Evolutionary conservation across 2,113 vertebrate genomes (phyloP).

Genomic region (Prionailurus viverrinus): DNA sequence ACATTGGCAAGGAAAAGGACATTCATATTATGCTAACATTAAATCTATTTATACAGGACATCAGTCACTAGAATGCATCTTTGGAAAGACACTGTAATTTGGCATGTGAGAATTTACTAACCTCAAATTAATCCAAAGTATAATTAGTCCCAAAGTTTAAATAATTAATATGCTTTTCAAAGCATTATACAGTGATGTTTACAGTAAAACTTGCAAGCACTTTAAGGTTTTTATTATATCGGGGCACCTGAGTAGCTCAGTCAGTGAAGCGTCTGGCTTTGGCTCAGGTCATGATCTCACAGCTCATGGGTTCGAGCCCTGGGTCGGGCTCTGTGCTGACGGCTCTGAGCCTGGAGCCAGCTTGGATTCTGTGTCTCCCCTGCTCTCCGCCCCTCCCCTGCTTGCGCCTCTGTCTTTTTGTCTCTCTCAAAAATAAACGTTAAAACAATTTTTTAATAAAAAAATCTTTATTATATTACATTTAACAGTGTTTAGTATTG

Average conservation of each 20-base stretch:
- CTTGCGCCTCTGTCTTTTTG: too few relatives aligned
- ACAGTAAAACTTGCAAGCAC: background rate
- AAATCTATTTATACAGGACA: background rate
- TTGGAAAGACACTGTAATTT: conserved; percentile 3
- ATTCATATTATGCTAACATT: background rate
- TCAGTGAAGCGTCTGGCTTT: too few relatives aligned
- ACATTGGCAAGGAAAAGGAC: background rate
- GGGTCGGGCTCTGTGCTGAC: too few relatives aligned
- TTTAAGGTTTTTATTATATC: background rate
- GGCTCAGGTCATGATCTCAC: too few relatives aligned
- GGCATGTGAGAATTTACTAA: conserved; percentile 4
- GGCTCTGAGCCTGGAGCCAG: too few relatives aligned
- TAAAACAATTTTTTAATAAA: too few relatives aligned
- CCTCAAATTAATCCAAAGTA: background rate
- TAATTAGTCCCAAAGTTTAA: background rate
- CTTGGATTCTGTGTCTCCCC: too few relatives aligned
- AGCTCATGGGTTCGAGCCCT: too few relatives aligned
- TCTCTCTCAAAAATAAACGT: too few relatives aligned
- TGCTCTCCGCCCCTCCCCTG: too few relatives aligned
- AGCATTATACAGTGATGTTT: background rate
- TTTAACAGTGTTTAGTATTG: background rate
- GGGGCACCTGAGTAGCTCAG: too few relatives aligned
- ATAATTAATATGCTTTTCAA: conserved; percentile 18
- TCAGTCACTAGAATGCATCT: background rate
- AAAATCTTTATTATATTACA: background rate